Percentiles rank a stretch among this genome's conserved stretches.
Evolutionary conservation across 2,888 invertebrate genomes (phyloP).

Genomic region (Troides oblongomaculatus): DNA sequence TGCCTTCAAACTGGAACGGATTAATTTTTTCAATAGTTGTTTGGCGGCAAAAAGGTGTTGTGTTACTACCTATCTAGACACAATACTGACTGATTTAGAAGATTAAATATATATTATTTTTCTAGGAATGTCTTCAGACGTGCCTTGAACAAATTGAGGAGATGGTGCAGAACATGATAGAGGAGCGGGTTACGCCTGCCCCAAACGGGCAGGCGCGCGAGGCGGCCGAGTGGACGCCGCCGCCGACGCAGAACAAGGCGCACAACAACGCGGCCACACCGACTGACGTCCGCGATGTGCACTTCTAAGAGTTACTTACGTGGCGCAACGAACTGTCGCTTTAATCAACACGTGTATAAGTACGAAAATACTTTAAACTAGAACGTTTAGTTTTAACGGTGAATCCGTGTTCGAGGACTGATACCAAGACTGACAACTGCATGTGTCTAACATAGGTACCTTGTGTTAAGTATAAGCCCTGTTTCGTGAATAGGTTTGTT

Average conservation of each 20-base stretch:
- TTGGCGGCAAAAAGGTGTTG: no score
- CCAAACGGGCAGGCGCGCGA: conserved; percentile 73
- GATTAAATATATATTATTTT: conserved; percentile 6
- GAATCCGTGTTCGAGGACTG: conserved; percentile 74
- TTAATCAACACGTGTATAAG: conserved; percentile 71
- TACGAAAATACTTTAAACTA: conserved; percentile 78
- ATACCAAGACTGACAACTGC: conserved; percentile 75
- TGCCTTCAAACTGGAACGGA: no score
- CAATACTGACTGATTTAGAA: not conserved
- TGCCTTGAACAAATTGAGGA: conserved; percentile 90
- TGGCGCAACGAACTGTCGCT: conserved; percentile 44
- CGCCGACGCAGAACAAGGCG: conserved; percentile 77
- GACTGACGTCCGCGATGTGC: conserved; percentile 91
- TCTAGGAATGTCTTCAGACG: conserved; percentile 88
- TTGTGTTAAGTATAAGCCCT: conserved; percentile 60
- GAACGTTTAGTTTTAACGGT: conserved; percentile 52
- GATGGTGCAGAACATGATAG: conserved; percentile 83
- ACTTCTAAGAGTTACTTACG: conserved; percentile 79
- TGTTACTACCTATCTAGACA: no score
- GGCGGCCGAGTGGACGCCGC: conserved; percentile 69
- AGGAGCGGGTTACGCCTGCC: conserved; percentile 59
- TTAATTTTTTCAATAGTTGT: no score
- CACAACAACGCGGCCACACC: conserved; percentile 90
- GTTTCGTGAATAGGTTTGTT: conserved; percentile 55
- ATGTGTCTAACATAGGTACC: conserved; percentile 70